These are phyloP conservation scores for Drosophila flavopinicola DNA, from an alignment of 2,888 invertebrate species.

Conservation along the genomic window DNA sequence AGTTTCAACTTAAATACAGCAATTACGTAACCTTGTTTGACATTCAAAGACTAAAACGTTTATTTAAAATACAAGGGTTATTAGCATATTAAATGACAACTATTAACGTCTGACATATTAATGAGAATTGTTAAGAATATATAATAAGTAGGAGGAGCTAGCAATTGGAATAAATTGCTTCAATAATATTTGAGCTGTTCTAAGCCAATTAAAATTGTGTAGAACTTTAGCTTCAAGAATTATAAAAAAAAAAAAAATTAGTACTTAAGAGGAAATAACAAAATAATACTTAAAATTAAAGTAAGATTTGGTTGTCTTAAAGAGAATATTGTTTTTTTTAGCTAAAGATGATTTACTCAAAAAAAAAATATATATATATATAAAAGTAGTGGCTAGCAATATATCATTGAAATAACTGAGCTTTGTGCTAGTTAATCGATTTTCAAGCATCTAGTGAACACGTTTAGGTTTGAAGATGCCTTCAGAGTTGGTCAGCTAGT, in stretches of 20 bases:
- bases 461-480: neutral
- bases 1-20: no score
- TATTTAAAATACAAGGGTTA: conserved; percentile 7
- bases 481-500: conserved; percentile 21
- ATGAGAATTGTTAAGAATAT: conserved; percentile 1
- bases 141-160: neutral
- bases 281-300: neutral
- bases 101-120: conserved; percentile 20
- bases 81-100: conserved; percentile 7
- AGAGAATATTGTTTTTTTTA: no score
- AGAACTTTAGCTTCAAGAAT: no score
- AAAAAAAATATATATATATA: no score
- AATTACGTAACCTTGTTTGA: neutral
- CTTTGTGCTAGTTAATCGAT: conserved; percentile 30
- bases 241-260: no score
- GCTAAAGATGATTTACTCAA: neutral
- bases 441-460: conserved; percentile 4
- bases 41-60: neutral
- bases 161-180: conserved; percentile 9
- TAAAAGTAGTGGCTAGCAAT: conserved; percentile 1
- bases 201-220: no score
- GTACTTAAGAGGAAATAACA: neutral
- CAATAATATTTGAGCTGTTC: neutral
- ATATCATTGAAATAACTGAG: conserved; percentile 18
- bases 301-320: neutral